A percentile compares a stretch with the other conserved stretches of the same genome.
These are phyloP conservation scores for Aramus guarauna DNA, from an alignment of 2,113 vertebrate species.

Conservation along the genomic window DNA sequence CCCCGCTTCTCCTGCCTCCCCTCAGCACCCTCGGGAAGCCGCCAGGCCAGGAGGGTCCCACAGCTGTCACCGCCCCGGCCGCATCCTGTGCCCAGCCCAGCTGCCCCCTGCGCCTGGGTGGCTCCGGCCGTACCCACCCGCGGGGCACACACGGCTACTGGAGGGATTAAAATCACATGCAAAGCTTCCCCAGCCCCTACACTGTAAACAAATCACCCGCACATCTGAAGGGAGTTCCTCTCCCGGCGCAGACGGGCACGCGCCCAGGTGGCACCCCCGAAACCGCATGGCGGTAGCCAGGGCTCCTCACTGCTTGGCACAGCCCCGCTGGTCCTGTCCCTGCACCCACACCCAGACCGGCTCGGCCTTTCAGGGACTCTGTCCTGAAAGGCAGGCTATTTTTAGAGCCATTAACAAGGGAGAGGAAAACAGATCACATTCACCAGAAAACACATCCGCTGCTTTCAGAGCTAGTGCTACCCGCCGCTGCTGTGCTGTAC, in stretches of 20 bases:
- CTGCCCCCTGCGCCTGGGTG: rapidly evolving
- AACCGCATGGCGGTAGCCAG: rapidly evolving
- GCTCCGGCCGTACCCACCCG: rapidly evolving
- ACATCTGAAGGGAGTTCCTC: neutral
- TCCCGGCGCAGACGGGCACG: rapidly evolving
- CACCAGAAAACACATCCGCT: neutral
- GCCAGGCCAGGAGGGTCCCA: neutral
- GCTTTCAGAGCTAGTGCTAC: rapidly evolving
- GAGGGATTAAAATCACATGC: neutral
- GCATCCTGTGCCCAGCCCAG: too few relatives aligned
- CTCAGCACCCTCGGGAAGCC: too few relatives aligned
- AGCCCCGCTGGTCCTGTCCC: too few relatives aligned
- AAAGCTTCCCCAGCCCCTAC: neutral
- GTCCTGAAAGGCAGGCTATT: neutral
- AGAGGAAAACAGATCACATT: neutral
- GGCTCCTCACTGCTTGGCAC: neutral
- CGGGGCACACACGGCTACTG: rapidly evolving
- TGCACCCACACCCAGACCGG: rapidly evolving
- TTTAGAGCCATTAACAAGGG: neutral
- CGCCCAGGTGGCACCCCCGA: rapidly evolving
- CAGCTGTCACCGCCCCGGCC: neutral
- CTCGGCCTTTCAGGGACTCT: neutral
- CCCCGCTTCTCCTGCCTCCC: neutral
- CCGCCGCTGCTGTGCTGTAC: rapidly evolving
- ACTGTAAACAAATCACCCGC: rapidly evolving